Evolutionary conservation across 2,113 vertebrate genomes (phyloP).

Genomic region (Gallinago jamesoni): DNA sequence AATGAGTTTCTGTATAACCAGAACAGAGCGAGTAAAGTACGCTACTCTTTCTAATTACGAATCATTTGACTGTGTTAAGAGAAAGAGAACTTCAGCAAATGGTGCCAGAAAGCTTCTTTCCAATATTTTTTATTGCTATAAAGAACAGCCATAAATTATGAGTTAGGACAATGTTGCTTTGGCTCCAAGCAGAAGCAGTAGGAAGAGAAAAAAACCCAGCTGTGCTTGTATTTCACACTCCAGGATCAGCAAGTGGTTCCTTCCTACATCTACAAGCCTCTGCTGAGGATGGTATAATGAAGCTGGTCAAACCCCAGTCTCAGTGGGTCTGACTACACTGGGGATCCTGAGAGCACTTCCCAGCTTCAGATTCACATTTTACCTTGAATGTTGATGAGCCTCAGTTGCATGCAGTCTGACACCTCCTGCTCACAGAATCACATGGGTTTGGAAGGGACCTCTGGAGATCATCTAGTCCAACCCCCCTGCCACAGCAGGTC

Average conservation of each 20-base stretch:
- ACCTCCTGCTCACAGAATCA: background rate
- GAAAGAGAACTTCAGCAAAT: conserved; percentile 44
- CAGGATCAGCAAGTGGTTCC: conserved; percentile 12
- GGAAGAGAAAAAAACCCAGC: background rate
- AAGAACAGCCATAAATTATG: conserved; percentile 66
- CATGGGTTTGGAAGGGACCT: too few relatives aligned
- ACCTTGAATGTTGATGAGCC: background rate
- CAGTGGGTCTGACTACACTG: background rate
- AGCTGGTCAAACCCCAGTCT: background rate
- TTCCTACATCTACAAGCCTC: background rate
- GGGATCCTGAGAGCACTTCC: background rate
- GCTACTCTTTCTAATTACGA: conserved; percentile 69
- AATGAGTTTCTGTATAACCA: conserved; percentile 71
- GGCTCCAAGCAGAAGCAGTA: conserved; percentile 44
- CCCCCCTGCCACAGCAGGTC: too few relatives aligned
- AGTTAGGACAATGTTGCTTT: conserved; percentile 51
- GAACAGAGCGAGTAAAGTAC: conserved; percentile 43
- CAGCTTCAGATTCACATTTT: background rate
- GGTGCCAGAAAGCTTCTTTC: conserved; percentile 58
- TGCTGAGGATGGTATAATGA: background rate
- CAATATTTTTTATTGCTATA: conserved; percentile 15
- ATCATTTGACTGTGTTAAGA: conserved; percentile 59
- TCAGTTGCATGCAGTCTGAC: background rate
- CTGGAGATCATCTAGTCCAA: too few relatives aligned
- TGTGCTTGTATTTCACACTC: conserved; percentile 46